Conservation (phyloP, 2,888 invertebrate species). For the Philonicus albiceps region DNA sequence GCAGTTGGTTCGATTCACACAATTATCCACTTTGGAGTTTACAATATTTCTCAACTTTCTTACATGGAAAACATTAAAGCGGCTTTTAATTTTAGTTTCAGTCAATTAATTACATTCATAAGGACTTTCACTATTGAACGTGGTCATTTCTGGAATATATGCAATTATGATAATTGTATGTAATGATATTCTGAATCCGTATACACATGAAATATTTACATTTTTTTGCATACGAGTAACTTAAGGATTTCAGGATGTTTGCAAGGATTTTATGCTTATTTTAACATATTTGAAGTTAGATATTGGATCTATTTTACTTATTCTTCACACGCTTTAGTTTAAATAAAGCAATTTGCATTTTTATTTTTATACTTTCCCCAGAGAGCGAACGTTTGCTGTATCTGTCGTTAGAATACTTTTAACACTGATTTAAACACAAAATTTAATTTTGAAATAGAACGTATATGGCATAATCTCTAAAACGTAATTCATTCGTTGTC, state of each 20-base stretch:
- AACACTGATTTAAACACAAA: too few species aligned
- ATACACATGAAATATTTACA: not conserved
- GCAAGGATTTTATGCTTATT: not conserved
- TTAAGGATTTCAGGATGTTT: not conserved
- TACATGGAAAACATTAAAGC: not conserved
- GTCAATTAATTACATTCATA: constrained; percentile 1
- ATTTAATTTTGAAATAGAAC: too few species aligned
- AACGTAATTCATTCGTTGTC: too few species aligned
- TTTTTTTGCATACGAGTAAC: not conserved
- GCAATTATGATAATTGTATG: constrained; percentile 42
- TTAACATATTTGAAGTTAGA: not conserved
- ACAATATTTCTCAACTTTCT: constrained; percentile 42
- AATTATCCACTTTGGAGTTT: constrained; percentile 45
- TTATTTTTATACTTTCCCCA: not conserved
- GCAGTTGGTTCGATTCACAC: constrained; percentile 41
- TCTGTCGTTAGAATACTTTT: too few species aligned
- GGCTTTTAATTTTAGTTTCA: not conserved
- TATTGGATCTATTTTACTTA: not conserved
- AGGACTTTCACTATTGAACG: not conserved
- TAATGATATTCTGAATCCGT: not conserved
- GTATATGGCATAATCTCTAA: too few species aligned
- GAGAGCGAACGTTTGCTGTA: too few species aligned
- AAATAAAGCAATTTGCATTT: not conserved
- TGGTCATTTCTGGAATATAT: constrained; percentile 38
- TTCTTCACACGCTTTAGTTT: not conserved